Percentiles rank a stretch among this genome's conserved stretches.
Conservation (phyloP, 2,888 invertebrate genomes). For the Agrotis ipsilon region DNA sequence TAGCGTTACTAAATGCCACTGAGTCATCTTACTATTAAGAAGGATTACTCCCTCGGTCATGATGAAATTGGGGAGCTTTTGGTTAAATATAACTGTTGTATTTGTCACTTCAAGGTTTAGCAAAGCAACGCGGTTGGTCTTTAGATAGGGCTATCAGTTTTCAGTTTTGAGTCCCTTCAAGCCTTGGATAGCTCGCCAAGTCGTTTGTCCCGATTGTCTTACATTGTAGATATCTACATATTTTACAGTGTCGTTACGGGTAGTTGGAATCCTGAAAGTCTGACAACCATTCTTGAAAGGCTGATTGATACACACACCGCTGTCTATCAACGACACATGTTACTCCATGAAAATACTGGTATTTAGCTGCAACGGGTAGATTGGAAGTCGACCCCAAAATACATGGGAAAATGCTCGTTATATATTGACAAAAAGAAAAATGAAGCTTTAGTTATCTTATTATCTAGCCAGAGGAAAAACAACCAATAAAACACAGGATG, state of each 20-base stretch:
- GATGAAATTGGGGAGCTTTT: background rate
- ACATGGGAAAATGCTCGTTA: background rate
- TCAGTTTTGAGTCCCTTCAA: no score
- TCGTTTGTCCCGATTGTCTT: no score
- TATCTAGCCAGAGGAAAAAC: background rate
- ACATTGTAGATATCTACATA: background rate
- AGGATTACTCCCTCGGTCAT: background rate
- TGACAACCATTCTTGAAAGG: background rate
- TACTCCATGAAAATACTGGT: background rate
- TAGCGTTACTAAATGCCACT: slow-evolving; percentile 48
- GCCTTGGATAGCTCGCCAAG: background rate
- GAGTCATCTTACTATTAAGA: slow-evolving; percentile 43
- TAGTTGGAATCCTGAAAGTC: background rate
- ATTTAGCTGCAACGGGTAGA: background rate
- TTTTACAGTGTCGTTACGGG: background rate
- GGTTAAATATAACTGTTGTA: background rate
- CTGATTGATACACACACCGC: no score
- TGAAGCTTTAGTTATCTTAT: background rate
- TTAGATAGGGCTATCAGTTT: background rate
- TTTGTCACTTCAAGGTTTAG: background rate
- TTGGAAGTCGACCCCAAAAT: background rate
- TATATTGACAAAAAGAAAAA: background rate
- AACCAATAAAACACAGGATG: slow-evolving; percentile 32
- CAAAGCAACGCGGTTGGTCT: background rate
- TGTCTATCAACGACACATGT: background rate